phyloP scores from a whole-genome alignment of 2,797 vertebrate genomes.

The Pantherophis alleghaniensis region DNA sequence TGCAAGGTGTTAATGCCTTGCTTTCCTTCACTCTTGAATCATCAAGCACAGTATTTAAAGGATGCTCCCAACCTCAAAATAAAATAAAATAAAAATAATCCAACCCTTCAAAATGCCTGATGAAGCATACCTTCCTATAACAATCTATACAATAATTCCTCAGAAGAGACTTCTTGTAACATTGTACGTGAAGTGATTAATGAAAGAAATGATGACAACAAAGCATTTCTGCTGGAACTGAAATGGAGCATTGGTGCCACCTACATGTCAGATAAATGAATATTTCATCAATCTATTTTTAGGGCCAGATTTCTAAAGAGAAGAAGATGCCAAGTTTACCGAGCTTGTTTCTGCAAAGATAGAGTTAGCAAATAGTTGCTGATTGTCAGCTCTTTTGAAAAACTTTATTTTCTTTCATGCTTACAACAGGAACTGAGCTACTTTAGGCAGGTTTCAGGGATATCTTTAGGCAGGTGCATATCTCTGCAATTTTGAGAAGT shows the following conservation, averaged over 20 bases:
- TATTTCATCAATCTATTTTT: neutral
- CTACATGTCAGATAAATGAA: slow-evolving; percentile 3
- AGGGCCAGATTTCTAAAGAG: neutral
- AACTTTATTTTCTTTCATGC: neutral
- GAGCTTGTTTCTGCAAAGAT: neutral
- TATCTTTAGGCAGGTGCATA: neutral
- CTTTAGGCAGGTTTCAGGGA: neutral
- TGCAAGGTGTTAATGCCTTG: neutral
- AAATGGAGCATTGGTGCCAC: neutral
- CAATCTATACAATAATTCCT: neutral
- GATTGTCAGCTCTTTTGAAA: neutral
- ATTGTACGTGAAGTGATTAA: neutral
- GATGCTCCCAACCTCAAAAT: neutral
- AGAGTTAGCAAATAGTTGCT: neutral
- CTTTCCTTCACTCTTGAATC: neutral
- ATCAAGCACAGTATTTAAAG: neutral
- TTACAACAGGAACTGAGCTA: neutral
- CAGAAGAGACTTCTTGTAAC: neutral
- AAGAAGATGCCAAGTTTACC: neutral
- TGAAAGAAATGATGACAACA: neutral
- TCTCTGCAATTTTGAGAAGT: neutral
- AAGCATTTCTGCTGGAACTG: neutral
- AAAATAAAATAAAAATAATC: neutral
- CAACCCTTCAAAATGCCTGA: neutral
- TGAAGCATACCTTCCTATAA: neutral